A percentile compares a stretch with the other conserved stretches of the same genome.
phyloP scores from a whole-genome alignment of 2,113 vertebrate species.

The Paradoxurus hermaphroditus region DNA sequence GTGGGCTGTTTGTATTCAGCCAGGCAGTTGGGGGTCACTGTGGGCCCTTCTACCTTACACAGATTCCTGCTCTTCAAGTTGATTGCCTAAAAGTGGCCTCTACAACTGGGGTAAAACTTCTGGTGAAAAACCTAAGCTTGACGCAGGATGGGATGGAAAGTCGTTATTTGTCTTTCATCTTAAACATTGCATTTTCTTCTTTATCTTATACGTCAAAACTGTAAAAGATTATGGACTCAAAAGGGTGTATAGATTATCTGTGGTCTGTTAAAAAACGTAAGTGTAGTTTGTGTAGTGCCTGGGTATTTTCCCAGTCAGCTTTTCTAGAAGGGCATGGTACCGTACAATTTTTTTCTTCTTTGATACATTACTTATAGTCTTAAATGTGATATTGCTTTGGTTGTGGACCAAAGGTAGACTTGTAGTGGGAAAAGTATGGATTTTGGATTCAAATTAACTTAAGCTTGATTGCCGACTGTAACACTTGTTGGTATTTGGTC shows the following conservation, averaged over 20 bases:
- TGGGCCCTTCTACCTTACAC: not conserved
- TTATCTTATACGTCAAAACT: not conserved
- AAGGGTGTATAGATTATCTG: not conserved
- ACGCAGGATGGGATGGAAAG: not conserved
- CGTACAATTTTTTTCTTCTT: not conserved
- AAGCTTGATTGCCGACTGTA: not conserved
- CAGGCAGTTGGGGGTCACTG: not conserved
- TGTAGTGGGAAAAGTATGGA: not conserved
- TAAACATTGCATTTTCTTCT: not conserved
- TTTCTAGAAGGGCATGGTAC: not conserved
- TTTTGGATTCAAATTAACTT: not conserved
- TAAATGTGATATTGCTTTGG: not conserved
- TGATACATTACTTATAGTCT: not conserved
- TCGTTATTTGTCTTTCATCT: not conserved
- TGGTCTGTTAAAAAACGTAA: not conserved
- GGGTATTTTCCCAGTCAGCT: not conserved
- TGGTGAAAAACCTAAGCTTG: not conserved
- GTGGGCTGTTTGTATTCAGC: not conserved
- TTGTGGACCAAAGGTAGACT: not conserved
- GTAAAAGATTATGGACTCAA: not conserved
- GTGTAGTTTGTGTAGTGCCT: not conserved
- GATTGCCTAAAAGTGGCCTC: not conserved
- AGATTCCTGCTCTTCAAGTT: not conserved
- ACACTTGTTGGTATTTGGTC: not conserved
- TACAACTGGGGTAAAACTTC: not conserved